Base-by-base conservation (phyloP, 2,888 invertebrate genomes). In the Acrocyrtus sp. region DNA sequence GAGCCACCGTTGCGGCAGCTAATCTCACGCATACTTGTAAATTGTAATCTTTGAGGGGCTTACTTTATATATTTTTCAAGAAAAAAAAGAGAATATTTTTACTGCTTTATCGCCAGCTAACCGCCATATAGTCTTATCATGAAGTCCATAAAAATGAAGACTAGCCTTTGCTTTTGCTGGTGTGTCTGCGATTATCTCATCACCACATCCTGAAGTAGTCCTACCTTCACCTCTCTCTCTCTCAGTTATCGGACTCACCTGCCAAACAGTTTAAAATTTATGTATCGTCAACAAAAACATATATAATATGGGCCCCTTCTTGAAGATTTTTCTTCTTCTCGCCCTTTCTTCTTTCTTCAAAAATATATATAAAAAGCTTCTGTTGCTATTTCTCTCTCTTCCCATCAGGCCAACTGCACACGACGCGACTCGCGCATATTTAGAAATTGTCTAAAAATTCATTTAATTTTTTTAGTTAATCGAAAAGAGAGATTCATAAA, bases 401-500 rank as follows among this genome's bases (percentile, higher is more conserved):
- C n/a, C n/a, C n/a, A n/a, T n/a, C n/a, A n/a, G n/a, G n/a, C n/a
- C n/a, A n/a, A n/a, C n/a, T n/a, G n/a, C n/a, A n/a, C n/a, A n/a
- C n/a, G n/a, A n/a, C n/a, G n/a, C n/a, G n/a, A n/a, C n/a, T n/a
- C n/a, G n/a, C n/a, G n/a, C 6, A 34, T 34, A 34, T 34, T 34
- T 34, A 34, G 6, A 34, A 12, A 12, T 5, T 12, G 5, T 34
- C 34, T 34, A 34, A 34, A 56, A 15, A 50, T n/a, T 12, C 47
- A 6, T 47, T 21, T 22, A 45, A 45, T 15, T 51, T 63, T 72
- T 57, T 57, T 48, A n/a, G n/a, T n/a, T n/a, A 70, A 62, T 70
- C 62, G 57, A 50, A 56, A 57, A 63, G 10, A n/a, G n/a, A 57
- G 48, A 62, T 63, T 70, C 56, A 72, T 72, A 62, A 72, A 29